phyloP scores from a whole-genome alignment of 2,888 invertebrate species.

The Bombylius major region DNA sequence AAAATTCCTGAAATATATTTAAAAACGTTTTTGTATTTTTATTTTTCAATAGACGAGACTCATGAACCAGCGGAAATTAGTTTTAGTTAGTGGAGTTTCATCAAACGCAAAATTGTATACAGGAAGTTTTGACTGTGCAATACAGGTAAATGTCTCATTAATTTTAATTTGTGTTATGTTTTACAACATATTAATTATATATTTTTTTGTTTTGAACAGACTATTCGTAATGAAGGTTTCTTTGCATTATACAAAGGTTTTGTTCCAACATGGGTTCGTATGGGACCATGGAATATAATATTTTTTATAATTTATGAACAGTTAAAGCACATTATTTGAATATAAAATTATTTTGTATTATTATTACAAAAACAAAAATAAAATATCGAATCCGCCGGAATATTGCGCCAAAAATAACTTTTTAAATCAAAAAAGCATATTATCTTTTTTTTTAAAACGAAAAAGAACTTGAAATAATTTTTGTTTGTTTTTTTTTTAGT shows the following conservation, averaged over 20 bases:
- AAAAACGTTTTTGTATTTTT: too few species aligned
- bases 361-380: too few species aligned
- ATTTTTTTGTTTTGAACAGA: constrained; percentile 36
- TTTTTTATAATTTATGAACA: constrained; percentile 92
- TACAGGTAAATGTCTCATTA: constrained; percentile 45
- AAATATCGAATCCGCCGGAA: too few species aligned
- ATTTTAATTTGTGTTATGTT: neutral
- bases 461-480: too few species aligned
- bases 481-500: too few species aligned
- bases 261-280: constrained; percentile 86
- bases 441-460: too few species aligned
- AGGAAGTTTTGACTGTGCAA: constrained; percentile 70
- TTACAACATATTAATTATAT: neutral
- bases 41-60: constrained; percentile 57
- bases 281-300: constrained; percentile 96
- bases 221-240: constrained; percentile 76
- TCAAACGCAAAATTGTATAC: constrained; percentile 48
- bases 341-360: too few species aligned
- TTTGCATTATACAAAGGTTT: constrained; percentile 88
- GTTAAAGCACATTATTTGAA: constrained; percentile 59
- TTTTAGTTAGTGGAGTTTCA: constrained; percentile 33
- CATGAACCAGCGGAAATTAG: constrained; percentile 76
- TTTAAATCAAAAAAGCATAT: too few species aligned
- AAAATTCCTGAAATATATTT: too few species aligned
- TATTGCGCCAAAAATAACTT: too few species aligned